Evolutionary conservation across 2,797 vertebrate species (phyloP).

Genomic region (Tokudaia muenninki): DNA sequence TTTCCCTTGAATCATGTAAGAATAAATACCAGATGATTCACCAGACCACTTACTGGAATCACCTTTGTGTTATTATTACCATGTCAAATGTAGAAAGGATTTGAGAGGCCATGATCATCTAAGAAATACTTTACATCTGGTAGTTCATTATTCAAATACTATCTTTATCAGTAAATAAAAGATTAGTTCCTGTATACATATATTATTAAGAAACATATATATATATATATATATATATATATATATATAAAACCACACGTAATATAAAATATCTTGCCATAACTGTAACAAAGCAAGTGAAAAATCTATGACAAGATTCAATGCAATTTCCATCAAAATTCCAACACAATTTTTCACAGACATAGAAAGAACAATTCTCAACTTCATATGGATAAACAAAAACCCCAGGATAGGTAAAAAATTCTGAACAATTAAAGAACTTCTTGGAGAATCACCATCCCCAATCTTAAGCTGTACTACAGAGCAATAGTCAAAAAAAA

Average conservation of each 20-base stretch:
- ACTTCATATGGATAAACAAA: background rate
- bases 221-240: no score
- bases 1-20: background rate
- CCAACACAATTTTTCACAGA: background rate
- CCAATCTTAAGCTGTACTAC: background rate
- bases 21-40: background rate
- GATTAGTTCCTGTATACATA: background rate
- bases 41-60: background rate
- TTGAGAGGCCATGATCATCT: background rate
- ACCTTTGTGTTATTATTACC: background rate
- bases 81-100: background rate
- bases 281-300: background rate
- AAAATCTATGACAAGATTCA: background rate
- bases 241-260: no score
- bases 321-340: background rate
- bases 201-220: background rate
- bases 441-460: background rate
- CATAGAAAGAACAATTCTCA: background rate
- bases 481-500: background rate
- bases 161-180: background rate
- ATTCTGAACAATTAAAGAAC: background rate
- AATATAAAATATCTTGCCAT: no score
- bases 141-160: background rate
- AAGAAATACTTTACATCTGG: background rate
- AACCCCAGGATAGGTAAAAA: background rate